phyloP scores from a whole-genome alignment of 35 echinoderm and acorn worm genomes.

The Ophioderma brevispina region DNA sequence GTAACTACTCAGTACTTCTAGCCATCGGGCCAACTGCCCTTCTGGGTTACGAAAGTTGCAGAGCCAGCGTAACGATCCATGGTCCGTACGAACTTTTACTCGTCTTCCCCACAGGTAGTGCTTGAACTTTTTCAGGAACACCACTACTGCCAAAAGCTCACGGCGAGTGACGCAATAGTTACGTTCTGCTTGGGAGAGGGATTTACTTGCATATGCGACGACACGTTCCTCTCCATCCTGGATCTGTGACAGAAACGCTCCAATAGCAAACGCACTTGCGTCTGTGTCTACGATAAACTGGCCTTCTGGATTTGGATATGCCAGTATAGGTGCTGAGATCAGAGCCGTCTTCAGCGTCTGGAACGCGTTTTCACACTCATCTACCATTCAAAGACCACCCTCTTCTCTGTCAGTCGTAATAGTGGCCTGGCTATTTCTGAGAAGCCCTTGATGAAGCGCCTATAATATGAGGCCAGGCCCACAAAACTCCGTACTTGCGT shows the following conservation, averaged over 20 bases:
- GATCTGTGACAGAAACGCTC: constrained; percentile 57
- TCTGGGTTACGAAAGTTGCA: constrained; percentile 34
- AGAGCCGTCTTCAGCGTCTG: constrained; percentile 25
- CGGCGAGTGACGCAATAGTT: constrained; percentile 49
- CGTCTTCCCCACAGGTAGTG: constrained; percentile 55
- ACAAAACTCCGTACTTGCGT: constrained; percentile 45
- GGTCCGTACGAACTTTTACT: constrained; percentile 47
- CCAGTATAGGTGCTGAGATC: constrained; percentile 22
- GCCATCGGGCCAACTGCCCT: constrained; percentile 61
- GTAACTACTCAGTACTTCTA: constrained; percentile 38
- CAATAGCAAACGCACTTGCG: constrained; percentile 34
- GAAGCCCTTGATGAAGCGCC: constrained; percentile 41
- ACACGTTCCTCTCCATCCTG: constrained; percentile 53
- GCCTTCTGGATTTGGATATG: constrained; percentile 17
- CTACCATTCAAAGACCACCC: constrained; percentile 21
- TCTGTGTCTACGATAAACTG: constrained; percentile 54
- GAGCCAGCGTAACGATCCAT: constrained; percentile 54
- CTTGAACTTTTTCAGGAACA: constrained; percentile 37
- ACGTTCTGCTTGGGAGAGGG: constrained; percentile 8
- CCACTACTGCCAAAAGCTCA: constrained; percentile 61
- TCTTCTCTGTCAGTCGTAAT: constrained; percentile 34
- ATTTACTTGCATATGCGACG: constrained; percentile 39
- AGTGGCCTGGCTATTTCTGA: constrained; percentile 42
- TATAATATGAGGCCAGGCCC: constrained; percentile 52
- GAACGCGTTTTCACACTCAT: constrained; percentile 44